Base-by-base conservation (phyloP, 1,140 invertebrate genomes). In the Augochlora pura region DNA sequence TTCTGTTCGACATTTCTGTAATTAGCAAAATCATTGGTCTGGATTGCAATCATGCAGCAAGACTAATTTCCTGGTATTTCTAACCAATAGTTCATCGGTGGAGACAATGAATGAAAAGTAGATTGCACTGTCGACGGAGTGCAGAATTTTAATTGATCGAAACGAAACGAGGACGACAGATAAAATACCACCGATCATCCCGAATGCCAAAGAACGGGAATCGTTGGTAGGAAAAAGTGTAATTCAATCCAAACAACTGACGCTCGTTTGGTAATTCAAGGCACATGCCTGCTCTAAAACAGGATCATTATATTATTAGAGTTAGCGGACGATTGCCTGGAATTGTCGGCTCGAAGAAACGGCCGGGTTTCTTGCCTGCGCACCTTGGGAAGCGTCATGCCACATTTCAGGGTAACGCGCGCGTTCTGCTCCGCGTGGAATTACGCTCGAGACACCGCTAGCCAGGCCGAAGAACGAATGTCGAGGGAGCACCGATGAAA, bases 401-500 rank as follows among this genome's bases (percentile, higher is more conserved):
- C 57, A 12, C 46, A 21, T 59, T 83, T 66, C 67, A 64, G 25
- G 32, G 49, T 54, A 78, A 71, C 77, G 54, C 64, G 62, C 8
- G 49, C 32, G 42, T 46, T 46, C 27, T 12, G 27, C 62, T 21
- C n/a, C 39, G 39, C 52, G 38, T 5, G 79, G 63, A 80, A 84
- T 83, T 76, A 52, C 64, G 46, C 59, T 39, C 67, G 57, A 46
- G 59, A 49, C 64, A 23, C 39, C 59, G 49, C 27, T 42, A 46
- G 46, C 60, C n/a, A 25, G 54, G 52, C 49, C 69, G 71, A 46
- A 2, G 66, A 71, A 57, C 60, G 60, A 67, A 83, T 69, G 73
- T 70, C 67, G 80, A 49, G 57, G 70, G 42, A 75, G 10, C 23
- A 42, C 49, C 63, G 42, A 60, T 77, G 77, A 74, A 86, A 86